These are phyloP conservation scores for Schizopygopsis malacanthus DNA, from an alignment of 2,797 vertebrate genomes.

Conservation along the genomic window DNA sequence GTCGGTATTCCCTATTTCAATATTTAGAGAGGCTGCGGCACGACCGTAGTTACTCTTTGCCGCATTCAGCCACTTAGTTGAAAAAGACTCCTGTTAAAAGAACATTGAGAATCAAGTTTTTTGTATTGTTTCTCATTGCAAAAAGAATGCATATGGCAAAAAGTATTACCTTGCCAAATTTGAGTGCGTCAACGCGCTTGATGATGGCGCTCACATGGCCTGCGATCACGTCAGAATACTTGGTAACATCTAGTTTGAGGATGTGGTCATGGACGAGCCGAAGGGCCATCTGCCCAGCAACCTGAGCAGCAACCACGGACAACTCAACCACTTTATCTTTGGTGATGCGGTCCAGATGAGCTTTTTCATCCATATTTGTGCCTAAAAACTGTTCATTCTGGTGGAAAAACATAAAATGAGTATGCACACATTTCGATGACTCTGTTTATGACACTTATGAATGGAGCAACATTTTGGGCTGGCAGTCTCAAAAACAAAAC, in stretches of 20 bases:
- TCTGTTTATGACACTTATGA: not conserved
- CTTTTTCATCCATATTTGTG: constrained; percentile 78
- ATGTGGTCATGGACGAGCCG: constrained; percentile 83
- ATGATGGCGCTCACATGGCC: rapidly evolving
- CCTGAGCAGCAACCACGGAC: constrained; percentile 73
- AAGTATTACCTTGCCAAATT: constrained; percentile 30
- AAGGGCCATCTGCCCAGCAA: constrained; percentile 86
- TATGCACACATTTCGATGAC: not conserved
- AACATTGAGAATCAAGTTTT: not conserved
- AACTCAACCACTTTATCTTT: constrained; percentile 50
- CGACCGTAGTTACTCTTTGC: constrained; percentile 83
- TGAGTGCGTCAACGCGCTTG: constrained; percentile 27
- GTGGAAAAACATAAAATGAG: not conserved
- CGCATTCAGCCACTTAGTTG: constrained; percentile 77
- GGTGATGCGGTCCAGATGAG: constrained; percentile 62
- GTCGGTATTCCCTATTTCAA: constrained; percentile 73
- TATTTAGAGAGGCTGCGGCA: constrained; percentile 66
- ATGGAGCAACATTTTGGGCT: not conserved
- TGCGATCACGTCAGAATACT: constrained; percentile 68
- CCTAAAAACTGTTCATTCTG: constrained; percentile 70
- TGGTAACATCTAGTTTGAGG: constrained; percentile 80
- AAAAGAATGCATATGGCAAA: not conserved
- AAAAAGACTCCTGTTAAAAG: constrained; percentile 66
- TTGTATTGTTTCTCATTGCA: not conserved
- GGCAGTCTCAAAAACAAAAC: not conserved